Conservation (phyloP, 2,888 invertebrate species). For the Lamellibrachia columna region DNA sequence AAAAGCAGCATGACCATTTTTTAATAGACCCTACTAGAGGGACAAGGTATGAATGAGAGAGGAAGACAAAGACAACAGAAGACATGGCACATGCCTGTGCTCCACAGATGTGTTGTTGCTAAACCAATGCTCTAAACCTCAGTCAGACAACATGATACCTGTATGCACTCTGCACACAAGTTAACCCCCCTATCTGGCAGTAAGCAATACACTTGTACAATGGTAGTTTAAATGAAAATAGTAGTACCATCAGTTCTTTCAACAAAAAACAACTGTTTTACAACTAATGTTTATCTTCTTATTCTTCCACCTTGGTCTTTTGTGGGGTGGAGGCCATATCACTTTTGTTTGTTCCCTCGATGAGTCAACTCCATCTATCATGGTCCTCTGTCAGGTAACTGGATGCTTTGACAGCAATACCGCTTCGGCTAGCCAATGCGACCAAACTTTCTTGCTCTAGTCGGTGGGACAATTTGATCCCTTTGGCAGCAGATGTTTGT, state of each 20-base stretch:
- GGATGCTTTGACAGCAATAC: no score
- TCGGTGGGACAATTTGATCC: no score
- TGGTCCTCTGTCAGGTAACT: no score
- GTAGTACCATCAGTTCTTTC: background rate
- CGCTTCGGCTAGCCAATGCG: background rate
- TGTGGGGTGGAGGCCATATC: no score
- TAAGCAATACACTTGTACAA: background rate
- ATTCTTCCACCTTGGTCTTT: no score
- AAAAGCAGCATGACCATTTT: no score
- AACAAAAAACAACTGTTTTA: background rate
- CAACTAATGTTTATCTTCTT: no score
- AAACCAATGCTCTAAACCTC: background rate
- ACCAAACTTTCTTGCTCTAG: slow-evolving; percentile 23
- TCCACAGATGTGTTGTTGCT: background rate
- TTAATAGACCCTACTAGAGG: no score
- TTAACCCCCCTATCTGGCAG: background rate
- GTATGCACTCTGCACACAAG: background rate
- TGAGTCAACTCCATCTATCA: background rate
- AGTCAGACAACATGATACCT: background rate
- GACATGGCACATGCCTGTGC: no score
- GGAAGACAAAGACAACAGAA: no score
- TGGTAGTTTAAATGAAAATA: background rate
- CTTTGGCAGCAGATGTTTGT: no score
- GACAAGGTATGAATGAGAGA: no score
- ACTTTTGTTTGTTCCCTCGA: background rate